Conservation (phyloP, 2,888 invertebrate species). For the Strigamia maritima region DNA sequence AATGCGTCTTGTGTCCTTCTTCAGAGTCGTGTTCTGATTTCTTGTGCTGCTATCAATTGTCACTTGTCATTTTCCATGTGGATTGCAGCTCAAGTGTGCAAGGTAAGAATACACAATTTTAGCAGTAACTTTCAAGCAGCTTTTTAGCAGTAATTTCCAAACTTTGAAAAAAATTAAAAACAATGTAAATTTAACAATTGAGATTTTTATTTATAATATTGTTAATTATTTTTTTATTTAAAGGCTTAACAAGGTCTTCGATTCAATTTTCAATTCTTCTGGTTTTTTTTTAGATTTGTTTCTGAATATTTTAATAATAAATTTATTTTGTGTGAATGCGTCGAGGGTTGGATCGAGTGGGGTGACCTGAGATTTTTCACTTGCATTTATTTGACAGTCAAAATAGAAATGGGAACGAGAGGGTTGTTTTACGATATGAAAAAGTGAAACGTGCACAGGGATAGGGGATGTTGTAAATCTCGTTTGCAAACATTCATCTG, state of each 20-base stretch:
- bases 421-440: conserved; percentile 7
- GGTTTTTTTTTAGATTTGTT: not conserved
- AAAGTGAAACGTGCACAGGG: conserved; percentile 25
- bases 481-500: conserved; percentile 18
- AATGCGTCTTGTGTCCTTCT: conserved; percentile 14
- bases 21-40: conserved; percentile 12
- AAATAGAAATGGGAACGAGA: conserved; percentile 28
- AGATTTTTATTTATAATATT: too few relatives aligned
- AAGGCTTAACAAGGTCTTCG: too few relatives aligned
- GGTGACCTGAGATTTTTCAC: conserved; percentile 6
- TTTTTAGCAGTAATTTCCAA: not conserved
- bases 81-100: conserved; percentile 18
- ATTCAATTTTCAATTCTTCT: too few relatives aligned
- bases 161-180: not conserved
- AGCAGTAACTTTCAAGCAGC: not conserved
- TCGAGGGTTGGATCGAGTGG: not conserved
- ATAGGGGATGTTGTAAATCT: conserved; percentile 17
- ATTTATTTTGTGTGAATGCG: not conserved
- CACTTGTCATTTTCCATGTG: conserved; percentile 18
- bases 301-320: not conserved
- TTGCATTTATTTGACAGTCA: conserved; percentile 21
- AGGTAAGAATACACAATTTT: conserved; percentile 3
- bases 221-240: too few relatives aligned
- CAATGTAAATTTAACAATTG: not conserved
- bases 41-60: not conserved